phyloP scores from a whole-genome alignment of 2,797 vertebrate genomes.

The Euthynnus affinis region DNA sequence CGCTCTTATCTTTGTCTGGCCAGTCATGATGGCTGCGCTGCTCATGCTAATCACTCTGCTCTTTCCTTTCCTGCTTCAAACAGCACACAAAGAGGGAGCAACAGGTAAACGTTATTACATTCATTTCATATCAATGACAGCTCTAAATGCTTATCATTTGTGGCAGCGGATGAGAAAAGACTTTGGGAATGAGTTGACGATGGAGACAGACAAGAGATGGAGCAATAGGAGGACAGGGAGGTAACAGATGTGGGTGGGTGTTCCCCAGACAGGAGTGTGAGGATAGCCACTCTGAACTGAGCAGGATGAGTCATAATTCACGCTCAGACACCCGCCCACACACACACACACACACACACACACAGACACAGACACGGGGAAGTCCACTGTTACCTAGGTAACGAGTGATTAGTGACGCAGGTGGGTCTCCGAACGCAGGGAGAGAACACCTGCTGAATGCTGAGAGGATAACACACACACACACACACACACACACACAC shows the following conservation, averaged over 20 bases:
- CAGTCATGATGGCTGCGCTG: not conserved
- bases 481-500: conserved; percentile 29
- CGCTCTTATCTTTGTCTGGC: conserved; percentile 37
- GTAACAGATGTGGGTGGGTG: conserved; percentile 75
- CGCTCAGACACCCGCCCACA: conserved; percentile 58
- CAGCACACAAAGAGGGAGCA: not conserved
- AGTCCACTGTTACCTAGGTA: conserved; percentile 79
- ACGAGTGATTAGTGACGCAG: conserved; percentile 78
- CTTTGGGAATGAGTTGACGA: not conserved
- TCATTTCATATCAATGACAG: not conserved
- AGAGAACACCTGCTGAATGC: conserved; percentile 75
- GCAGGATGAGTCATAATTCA: conserved; percentile 79
- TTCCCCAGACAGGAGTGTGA: conserved; percentile 77
- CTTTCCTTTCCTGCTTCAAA: conserved; percentile 12
- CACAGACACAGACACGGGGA: conserved; percentile 56
- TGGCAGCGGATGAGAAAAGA: not conserved
- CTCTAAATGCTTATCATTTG: not conserved
- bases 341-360: conserved; percentile 21
- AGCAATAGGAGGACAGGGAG: conserved; percentile 25
- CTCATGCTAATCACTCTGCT: not conserved
- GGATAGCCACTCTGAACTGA: conserved; percentile 71
- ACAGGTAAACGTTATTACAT: conserved; percentile 22
- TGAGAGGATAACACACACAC: conserved; percentile 40
- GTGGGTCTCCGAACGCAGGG: conserved; percentile 64
- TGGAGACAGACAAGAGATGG: not conserved